Percentiles rank a stretch among this genome's conserved stretches.
These are phyloP conservation scores for Magallana nippona DNA, from an alignment of 2,888 invertebrate species.

Conservation along the genomic window DNA sequence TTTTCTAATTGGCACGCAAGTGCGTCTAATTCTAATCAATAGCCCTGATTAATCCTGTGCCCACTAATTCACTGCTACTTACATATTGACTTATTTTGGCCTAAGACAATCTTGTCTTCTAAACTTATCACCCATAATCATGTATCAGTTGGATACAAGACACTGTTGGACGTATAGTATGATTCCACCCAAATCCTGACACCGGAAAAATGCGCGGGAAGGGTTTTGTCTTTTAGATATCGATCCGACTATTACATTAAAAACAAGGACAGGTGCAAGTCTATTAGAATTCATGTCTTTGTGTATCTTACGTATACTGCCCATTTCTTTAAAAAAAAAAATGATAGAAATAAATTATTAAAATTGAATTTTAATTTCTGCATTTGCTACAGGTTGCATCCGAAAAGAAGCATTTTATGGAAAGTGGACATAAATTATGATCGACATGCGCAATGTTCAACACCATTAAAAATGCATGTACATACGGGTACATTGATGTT, in stretches of 20 bases:
- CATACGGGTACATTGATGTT: not conserved
- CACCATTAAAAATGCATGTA: not conserved
- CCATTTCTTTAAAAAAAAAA: no score
- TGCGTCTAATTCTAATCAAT: slow-evolving; percentile 21
- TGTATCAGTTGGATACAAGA: not conserved
- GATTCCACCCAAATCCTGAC: not conserved
- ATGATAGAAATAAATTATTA: no score
- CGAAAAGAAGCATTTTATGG: no score
- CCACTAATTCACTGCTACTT: slow-evolving; percentile 2
- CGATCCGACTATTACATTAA: not conserved
- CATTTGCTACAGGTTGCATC: no score
- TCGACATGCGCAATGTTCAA: not conserved
- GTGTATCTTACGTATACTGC: no score
- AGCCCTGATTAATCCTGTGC: slow-evolving; percentile 14
- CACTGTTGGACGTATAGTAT: not conserved
- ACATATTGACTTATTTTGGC: slow-evolving; percentile 3
- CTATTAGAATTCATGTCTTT: no score
- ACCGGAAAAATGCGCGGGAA: slow-evolving; percentile 27
- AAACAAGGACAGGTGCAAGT: not conserved
- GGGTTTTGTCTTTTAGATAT: not conserved
- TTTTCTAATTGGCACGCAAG: slow-evolving; percentile 20
- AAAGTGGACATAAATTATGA: no score
- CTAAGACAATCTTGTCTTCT: slow-evolving; percentile 5
- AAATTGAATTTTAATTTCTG: no score
- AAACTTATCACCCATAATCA: not conserved